These are phyloP conservation scores for Physocephala rufipes DNA, from an alignment of 2,888 invertebrate genomes.

Conservation along the genomic window DNA sequence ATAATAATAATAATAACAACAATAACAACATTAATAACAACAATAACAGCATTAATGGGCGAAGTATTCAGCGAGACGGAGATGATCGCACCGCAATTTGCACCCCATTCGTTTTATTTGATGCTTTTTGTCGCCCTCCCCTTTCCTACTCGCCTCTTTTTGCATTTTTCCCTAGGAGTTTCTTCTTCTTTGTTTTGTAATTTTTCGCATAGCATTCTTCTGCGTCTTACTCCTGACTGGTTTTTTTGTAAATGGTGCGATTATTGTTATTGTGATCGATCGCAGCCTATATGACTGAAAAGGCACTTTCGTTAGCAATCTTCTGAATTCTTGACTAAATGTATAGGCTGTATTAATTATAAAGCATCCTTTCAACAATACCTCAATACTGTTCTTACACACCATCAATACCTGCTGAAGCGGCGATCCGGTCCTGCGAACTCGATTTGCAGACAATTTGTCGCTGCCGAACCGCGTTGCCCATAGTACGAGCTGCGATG, in stretches of 20 bases:
- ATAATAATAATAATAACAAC: constrained; percentile 42
- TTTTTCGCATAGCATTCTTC: not conserved
- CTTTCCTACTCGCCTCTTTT: not conserved
- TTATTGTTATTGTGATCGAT: not conserved
- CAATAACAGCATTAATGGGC: not conserved
- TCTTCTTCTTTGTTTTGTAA: constrained; percentile 8
- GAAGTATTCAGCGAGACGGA: not conserved
- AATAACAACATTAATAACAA: constrained; percentile 22
- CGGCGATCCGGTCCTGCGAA: not conserved
- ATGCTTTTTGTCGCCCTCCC: not conserved
- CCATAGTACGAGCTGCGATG: too few relatives aligned
- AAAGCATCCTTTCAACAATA: not conserved
- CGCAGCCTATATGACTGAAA: not conserved
- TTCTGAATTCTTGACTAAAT: not conserved
- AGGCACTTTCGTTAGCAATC: not conserved
- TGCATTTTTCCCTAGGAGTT: not conserved
- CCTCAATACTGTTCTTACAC: not conserved
- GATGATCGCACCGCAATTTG: constrained; percentile 5
- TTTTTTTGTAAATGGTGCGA: not conserved
- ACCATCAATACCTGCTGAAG: not conserved
- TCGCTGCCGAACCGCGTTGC: constrained; percentile 7
- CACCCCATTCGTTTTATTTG: constrained; percentile 23
- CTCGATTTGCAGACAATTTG: constrained; percentile 8
- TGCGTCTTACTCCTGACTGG: not conserved
- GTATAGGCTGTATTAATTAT: not conserved